These are phyloP conservation scores for Murina feae DNA, from an alignment of 2,113 vertebrate genomes.

Conservation along the genomic window DNA sequence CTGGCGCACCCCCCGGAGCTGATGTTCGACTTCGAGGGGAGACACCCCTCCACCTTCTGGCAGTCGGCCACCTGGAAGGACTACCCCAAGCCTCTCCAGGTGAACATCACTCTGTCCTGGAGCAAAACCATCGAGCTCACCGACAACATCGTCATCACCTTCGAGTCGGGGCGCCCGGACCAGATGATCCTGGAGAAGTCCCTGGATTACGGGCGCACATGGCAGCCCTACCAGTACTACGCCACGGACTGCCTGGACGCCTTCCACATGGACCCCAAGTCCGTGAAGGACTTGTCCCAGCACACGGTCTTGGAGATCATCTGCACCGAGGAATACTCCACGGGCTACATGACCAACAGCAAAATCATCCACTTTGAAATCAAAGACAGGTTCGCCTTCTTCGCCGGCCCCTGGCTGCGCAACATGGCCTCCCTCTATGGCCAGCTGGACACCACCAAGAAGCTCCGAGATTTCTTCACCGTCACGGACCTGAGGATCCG, in stretches of 20 bases:
- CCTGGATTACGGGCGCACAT: constrained; percentile 94
- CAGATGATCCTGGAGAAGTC: constrained; percentile 99
- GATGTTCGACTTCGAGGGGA: constrained; percentile 98
- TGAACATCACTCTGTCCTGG: constrained; percentile 98
- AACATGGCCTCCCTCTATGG: constrained; percentile 99
- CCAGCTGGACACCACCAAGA: constrained; percentile 98
- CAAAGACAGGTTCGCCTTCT: constrained; percentile 97
- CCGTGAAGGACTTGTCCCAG: constrained; percentile 93
- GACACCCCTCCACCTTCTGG: constrained; percentile 98
- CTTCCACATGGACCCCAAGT: constrained; percentile 98
- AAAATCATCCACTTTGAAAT: constrained; percentile 99
- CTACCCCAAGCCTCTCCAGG: constrained; percentile 93
- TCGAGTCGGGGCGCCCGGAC: constrained; percentile 96
- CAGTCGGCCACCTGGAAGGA: constrained; percentile 97
- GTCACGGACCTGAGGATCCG: constrained; percentile 96
- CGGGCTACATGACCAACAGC: constrained; percentile 94
- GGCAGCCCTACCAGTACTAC: constrained; percentile 99
- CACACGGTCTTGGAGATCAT: constrained; percentile 96
- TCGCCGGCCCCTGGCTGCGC: constrained; percentile 94
- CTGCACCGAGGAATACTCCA: constrained; percentile 98
- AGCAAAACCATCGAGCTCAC: constrained; percentile 99
- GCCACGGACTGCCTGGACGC: constrained; percentile 97
- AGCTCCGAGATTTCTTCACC: constrained; percentile 98
- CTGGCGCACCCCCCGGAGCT: constrained; percentile 95
- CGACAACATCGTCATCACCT: constrained; percentile 97